A percentile compares a stretch with the other conserved stretches of the same genome.
phyloP scores from a whole-genome alignment of 2,888 invertebrate genomes.

The Heliconius ismenius region DNA sequence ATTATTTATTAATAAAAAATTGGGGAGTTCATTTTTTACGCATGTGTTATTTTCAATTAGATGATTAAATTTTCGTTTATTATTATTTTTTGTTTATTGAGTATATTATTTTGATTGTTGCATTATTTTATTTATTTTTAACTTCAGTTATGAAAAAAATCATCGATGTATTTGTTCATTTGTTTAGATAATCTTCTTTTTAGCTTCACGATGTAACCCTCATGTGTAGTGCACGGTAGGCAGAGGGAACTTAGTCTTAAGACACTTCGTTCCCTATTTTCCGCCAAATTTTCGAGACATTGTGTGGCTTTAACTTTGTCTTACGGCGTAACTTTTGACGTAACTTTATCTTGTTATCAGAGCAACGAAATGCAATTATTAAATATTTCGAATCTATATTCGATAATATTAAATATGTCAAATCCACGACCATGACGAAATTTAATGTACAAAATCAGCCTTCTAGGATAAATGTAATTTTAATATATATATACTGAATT shows the following conservation, averaged over 20 bases:
- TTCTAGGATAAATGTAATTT: no score
- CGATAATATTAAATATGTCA: no score
- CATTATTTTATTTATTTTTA: not conserved
- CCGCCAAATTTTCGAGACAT: not conserved
- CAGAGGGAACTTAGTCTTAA: not conserved
- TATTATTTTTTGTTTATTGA: not conserved
- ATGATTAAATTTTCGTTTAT: not conserved
- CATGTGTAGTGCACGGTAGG: no score
- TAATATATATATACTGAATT: no score
- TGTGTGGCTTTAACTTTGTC: not conserved
- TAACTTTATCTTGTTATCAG: not conserved
- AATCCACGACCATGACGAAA: no score
- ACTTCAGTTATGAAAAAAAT: no score
- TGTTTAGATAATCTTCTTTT: not conserved
- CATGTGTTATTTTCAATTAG: conserved; percentile 15
- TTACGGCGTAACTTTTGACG: not conserved
- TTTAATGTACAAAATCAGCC: no score
- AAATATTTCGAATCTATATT: no score
- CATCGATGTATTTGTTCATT: no score
- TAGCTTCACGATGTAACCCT: not conserved
- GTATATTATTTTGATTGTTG: not conserved
- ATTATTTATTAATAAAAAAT: conserved; percentile 44
- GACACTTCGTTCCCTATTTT: not conserved
- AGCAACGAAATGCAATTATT: not conserved
- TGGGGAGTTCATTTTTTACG: conserved; percentile 23